Base-by-base conservation (phyloP, 2,113 vertebrate genomes). In the Mohoua ochrocephala region DNA sequence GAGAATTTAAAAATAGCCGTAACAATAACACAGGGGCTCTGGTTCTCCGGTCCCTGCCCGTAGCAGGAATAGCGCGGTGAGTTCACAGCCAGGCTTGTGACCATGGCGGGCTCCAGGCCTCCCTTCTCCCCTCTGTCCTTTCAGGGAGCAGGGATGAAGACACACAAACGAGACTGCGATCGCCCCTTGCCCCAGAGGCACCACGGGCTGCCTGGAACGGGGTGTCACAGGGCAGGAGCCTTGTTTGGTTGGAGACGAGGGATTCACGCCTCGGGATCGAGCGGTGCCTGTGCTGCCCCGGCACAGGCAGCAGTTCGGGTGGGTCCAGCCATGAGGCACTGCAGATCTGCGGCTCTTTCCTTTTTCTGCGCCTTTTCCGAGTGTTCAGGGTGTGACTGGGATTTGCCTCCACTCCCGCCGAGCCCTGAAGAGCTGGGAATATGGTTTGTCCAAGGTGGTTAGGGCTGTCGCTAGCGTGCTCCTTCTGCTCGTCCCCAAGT, bases 1-100 rank as follows among this genome's bases (percentile, higher is more conserved):
- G 4, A 78, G 77, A 33, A 19, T 79, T 87, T 96, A 91, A 96
- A 95, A 97, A 91, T 84, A 97, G 87, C 87, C 15, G 13, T 82
- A 87, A 96, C 81, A 89, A 84, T 89, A 94, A 94, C 92, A 89
- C 56, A 35, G 0, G 0, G 52, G 56, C 68, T 91, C 73, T 70
- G 84, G 11, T 13, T 65, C 27, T 83, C 23, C 41, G 21, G 23
- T 54, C 42, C 53, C 44, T 8, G 30, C 61, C 59, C 1, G 0
- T 0, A 35, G 87, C 84, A 91, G 87, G 35, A 89, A 70, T 7
- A 61, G 28, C 20, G 33, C 3, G 0, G 7, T 1, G 54, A 78
- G 81, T n/a, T 82, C 71, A 75, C 4, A 30, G 57, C 73, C 84
- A 78, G 30, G 28, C 39, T 53, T 0, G 1, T 63, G 81, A 61